phyloP scores from a whole-genome alignment of 2,888 invertebrate species.

The Temnothorax ravouxi region DNA sequence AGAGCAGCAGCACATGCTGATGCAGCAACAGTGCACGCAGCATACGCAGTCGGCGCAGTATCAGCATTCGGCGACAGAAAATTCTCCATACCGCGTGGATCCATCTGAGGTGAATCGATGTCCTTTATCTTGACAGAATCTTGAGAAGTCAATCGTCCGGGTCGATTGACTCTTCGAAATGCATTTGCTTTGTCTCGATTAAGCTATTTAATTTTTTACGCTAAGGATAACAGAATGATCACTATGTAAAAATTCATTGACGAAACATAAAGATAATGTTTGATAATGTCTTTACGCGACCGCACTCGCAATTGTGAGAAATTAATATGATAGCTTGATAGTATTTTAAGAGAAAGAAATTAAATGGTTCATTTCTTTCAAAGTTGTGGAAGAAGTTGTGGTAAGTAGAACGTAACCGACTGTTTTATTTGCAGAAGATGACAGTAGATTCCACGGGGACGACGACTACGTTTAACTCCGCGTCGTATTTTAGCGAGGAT shows the following conservation, averaged over 20 bases:
- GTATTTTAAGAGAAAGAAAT: neutral
- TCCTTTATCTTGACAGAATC: slow-evolving; percentile 58
- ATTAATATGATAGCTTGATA: neutral
- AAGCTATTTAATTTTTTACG: neutral
- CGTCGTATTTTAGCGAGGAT: slow-evolving; percentile 85
- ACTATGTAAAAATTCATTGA: neutral
- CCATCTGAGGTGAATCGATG: slow-evolving; percentile 75
- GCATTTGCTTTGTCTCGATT: slow-evolving; percentile 5
- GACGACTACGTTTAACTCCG: slow-evolving; percentile 84
- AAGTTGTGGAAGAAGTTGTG: neutral
- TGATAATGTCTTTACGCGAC: neutral
- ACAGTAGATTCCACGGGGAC: slow-evolving; percentile 67
- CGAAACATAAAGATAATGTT: neutral
- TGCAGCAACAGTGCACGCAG: slow-evolving; percentile 65
- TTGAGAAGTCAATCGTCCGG: slow-evolving; percentile 19
- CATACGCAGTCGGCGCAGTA: slow-evolving; percentile 63
- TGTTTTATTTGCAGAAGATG: slow-evolving; percentile 71
- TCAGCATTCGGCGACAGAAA: slow-evolving; percentile 65
- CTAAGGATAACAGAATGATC: neutral
- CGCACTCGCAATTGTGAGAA: neutral
- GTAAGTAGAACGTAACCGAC: slow-evolving; percentile 47
- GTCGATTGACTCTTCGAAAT: slow-evolving; percentile 22
- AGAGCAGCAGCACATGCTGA: slow-evolving; percentile 42
- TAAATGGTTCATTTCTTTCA: neutral
- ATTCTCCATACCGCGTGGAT: slow-evolving; percentile 66